Evolutionary conservation across 2,888 invertebrate species (phyloP), one percentile per base, ranked within the genome.

Genomic region (Ophioninae sp.): DNA sequence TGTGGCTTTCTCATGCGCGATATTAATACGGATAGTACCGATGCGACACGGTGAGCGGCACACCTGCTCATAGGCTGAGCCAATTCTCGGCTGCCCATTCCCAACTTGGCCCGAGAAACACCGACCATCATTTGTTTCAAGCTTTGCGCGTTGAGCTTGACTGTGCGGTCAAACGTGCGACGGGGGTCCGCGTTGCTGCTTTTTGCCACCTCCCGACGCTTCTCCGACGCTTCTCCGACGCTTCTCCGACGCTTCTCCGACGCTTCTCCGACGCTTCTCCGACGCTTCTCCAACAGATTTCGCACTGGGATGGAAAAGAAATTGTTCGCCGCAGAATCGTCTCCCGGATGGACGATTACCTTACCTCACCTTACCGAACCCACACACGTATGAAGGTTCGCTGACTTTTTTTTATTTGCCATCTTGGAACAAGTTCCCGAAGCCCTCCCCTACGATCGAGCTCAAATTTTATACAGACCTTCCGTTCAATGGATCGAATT

Each of bases 131-230:
- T 71, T 71, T 78, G 71, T 78, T 63, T 63, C 71, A 37, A 71
- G 69, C 63, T 69, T 78, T 78, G 63, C 78, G 64, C 56, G 71
- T 41, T 71, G 59, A 63, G 69, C 78, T 71, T 73, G 44, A 10
- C 74, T 37, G 7, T 64, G 1, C 64, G 58, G 56, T 78, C 22
- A 68, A 64, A 71, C 39, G 78, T 22, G 71, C 78, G 71, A 78
- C n/a, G n/a, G n/a, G n/a, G n/a, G 78, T 78, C 64, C 71, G n/a
- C n/a, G n/a, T 78, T 64, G 71, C 78, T 39, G 71, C 78, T 78
- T 79, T 79, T 74, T 79, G 67, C 79, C 67, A 68, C 79, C 74
- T 79, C 22, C 3, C 56, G 30, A 13, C 23, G n/a, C n/a, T 69
- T 20, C 51, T 30, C 59, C n/a, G n/a, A n/a, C n/a, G n/a, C n/a